A percentile compares a stretch with the other conserved stretches of the same genome.
These are phyloP conservation scores for Spodoptera picta DNA, from an alignment of 2,888 invertebrate species.

Conservation along the genomic window DNA sequence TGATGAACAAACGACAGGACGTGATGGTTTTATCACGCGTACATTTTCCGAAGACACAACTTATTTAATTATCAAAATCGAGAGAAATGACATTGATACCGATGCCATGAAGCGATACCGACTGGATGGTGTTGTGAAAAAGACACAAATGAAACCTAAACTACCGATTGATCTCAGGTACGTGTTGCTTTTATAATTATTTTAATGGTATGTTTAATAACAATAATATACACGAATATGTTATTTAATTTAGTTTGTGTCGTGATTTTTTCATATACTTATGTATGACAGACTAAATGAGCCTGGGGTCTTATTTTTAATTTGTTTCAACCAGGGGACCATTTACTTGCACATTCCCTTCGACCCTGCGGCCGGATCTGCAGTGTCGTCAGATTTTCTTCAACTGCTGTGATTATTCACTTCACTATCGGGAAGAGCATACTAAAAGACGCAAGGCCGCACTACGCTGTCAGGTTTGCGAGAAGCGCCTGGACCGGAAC, in stretches of 20 bases:
- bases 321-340: slow-evolving; percentile 73
- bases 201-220: no score
- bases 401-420: slow-evolving; percentile 84
- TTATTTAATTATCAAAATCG: slow-evolving; percentile 77
- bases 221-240: background rate
- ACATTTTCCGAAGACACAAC: slow-evolving; percentile 73
- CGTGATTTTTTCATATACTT: no score
- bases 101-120: slow-evolving; percentile 63
- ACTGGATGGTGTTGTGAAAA: slow-evolving; percentile 66
- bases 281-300: slow-evolving; percentile 3
- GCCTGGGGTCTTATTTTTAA: slow-evolving; percentile 47
- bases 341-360: slow-evolving; percentile 82
- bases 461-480: slow-evolving; percentile 84
- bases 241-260: background rate
- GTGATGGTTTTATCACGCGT: slow-evolving; percentile 71
- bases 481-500: slow-evolving; percentile 80
- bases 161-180: slow-evolving; percentile 79
- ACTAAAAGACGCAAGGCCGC: slow-evolving; percentile 84
- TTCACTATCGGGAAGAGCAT: slow-evolving; percentile 84
- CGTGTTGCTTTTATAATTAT: background rate
- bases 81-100: slow-evolving; percentile 64
- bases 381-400: slow-evolving; percentile 83
- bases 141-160: slow-evolving; percentile 69
- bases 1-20: slow-evolving; percentile 52
- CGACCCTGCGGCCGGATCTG: slow-evolving; percentile 73